Evolutionary conservation across 2,113 vertebrate genomes (phyloP), one percentile per base, ranked within the genome.

Genomic region (Aix galericulata): DNA sequence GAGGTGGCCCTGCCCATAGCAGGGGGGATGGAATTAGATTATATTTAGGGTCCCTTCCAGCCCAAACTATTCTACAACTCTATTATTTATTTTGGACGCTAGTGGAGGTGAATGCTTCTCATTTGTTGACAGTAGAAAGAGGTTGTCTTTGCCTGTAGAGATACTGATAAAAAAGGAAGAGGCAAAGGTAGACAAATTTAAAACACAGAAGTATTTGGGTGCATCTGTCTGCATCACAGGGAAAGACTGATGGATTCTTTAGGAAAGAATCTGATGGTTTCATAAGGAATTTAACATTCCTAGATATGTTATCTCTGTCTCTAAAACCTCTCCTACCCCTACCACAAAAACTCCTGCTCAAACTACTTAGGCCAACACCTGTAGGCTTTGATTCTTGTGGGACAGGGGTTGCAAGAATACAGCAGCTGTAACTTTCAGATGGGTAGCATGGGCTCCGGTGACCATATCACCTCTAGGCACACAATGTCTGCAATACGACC

Each of bases 221-320:
- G 48, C 60, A 18, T 63, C 76, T 88, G 56, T 32, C 69, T 71
- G 48, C 62, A 73, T 79, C 34, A 9, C 38, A 58, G 69, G 36
- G 73, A 86, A 59, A 72, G 42, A 27, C 46, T 40, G 12, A 40
- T 40, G 40, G 40, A 40, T 40, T 40, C 12, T 40, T 40, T 40
- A 13, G 40, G 40, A 40, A 40, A 40, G 40, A 40, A 84, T 64
- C 77, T 89, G 34, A 73, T 56, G 32, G 29, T 68, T 44, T 91
- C 21, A 6, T 63, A 71, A 74, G 67, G 79, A 93, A 22, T 0
- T 2, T 26, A 80, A 36, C 56, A 78, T 92, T 94, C 86, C 91
- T 94, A 91, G 92, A 64, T 93, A 53, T 1, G 46, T 86, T 94
- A 86, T 90, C 76, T 93, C 60, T 80, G 40, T 76, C 50, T 59